Conservation (phyloP, 2,113 vertebrate genomes). For the Tautogolabrus adspersus region DNA sequence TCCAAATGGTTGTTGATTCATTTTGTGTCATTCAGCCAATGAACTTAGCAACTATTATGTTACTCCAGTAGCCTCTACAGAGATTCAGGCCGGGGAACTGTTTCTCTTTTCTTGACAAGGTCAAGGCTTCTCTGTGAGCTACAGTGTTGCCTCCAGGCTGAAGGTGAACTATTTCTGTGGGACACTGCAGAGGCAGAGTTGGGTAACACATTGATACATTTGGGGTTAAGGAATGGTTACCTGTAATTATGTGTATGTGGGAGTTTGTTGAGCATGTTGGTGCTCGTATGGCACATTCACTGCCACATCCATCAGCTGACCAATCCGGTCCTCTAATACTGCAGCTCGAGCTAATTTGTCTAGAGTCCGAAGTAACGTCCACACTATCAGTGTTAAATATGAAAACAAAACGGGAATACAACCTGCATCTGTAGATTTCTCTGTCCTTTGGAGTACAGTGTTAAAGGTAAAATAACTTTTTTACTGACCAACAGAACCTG, state of each 20-base stretch:
- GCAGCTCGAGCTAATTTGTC: constrained; percentile 39
- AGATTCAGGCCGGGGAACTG: background rate
- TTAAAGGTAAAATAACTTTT: background rate
- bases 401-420: too few species aligned
- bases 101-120: constrained; percentile 45
- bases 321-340: constrained; percentile 27
- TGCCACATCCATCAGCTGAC: constrained; percentile 63
- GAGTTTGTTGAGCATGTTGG: constrained; percentile 36
- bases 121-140: constrained; percentile 31
- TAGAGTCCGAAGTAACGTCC: background rate
- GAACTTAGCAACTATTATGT: background rate
- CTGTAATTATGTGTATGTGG: constrained; percentile 46
- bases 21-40: background rate
- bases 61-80: too few species aligned
- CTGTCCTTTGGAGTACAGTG: too few species aligned
- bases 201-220: constrained; percentile 43
- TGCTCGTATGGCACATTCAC: constrained; percentile 48
- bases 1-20: background rate
- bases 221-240: constrained; percentile 13
- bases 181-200: constrained; percentile 15
- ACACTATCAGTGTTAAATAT: background rate
- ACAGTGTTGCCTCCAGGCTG: constrained; percentile 36
- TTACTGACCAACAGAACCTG: background rate
- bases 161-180: constrained; percentile 38
- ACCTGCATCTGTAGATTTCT: background rate